Percentiles rank a stretch among this genome's conserved stretches.
phyloP scores from a whole-genome alignment of 1,140 invertebrate species.

The Sitobion miscanthi region DNA sequence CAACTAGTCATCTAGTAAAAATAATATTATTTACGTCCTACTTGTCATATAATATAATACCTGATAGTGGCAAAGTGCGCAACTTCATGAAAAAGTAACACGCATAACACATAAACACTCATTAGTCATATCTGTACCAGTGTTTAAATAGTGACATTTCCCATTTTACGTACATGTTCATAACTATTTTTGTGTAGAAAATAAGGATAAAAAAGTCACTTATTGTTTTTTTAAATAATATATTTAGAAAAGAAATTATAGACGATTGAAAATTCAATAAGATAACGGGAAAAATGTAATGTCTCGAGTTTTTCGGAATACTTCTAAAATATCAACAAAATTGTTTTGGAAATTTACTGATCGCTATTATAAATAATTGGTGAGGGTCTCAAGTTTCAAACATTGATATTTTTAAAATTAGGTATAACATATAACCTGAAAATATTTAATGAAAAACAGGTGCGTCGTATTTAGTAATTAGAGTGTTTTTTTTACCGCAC shows the following conservation, averaged over 20 bases:
- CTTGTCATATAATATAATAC: background rate
- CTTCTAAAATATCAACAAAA: too few relatives aligned
- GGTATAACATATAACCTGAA: background rate
- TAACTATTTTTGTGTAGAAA: too few relatives aligned
- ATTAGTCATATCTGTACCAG: too few relatives aligned
- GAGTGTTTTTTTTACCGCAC: background rate
- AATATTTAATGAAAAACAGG: background rate
- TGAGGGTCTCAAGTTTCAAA: background rate
- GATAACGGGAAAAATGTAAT: too few relatives aligned
- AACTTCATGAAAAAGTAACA: background rate
- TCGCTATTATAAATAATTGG: too few relatives aligned
- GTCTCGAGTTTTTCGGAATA: too few relatives aligned
- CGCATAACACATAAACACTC: background rate
- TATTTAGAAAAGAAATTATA: background rate
- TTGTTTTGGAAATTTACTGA: background rate
- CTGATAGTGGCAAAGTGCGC: background rate
- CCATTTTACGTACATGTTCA: too few relatives aligned
- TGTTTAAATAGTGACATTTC: background rate
- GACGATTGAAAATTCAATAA: too few relatives aligned
- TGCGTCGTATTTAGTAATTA: background rate
- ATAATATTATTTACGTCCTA: background rate
- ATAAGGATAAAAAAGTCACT: too few relatives aligned
- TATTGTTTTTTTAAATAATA: too few relatives aligned
- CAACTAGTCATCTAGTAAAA: background rate
- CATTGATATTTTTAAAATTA: background rate